Evolutionary conservation across 1,140 invertebrate genomes (phyloP).

Genomic region (Bombus turneri): DNA sequence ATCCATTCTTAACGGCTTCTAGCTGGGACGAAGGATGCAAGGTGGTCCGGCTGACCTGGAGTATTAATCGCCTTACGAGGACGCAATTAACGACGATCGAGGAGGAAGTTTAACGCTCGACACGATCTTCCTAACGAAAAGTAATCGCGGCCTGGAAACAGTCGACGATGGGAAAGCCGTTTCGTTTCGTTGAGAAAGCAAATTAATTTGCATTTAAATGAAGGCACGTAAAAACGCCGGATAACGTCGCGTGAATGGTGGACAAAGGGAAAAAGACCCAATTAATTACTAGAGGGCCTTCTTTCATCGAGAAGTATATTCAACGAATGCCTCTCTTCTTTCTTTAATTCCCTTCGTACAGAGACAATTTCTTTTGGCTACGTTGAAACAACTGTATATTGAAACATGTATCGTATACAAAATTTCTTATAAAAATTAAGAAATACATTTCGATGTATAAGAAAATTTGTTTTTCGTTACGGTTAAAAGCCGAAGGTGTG

Average conservation of each 20-base stretch:
- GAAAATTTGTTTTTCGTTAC: neutral
- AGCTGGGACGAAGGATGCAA: neutral
- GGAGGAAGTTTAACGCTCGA: neutral
- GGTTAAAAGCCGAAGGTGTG: constrained; percentile 10
- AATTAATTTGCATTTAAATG: constrained; percentile 70
- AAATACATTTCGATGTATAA: too few species aligned
- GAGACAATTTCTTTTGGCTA: neutral
- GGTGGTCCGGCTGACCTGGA: neutral
- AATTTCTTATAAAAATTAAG: neutral
- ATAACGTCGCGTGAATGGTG: constrained; percentile 39
- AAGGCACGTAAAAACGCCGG: constrained; percentile 44
- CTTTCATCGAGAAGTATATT: constrained; percentile 42
- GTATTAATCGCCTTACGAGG: constrained; percentile 9
- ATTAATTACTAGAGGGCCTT: constrained; percentile 52
- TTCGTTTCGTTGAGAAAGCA: constrained; percentile 53
- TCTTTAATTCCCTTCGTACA: neutral
- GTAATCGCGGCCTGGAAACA: constrained; percentile 47
- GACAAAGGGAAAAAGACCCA: constrained; percentile 50
- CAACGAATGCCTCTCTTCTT: constrained; percentile 22
- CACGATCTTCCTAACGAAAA: constrained; percentile 41
- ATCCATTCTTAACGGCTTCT: neutral
- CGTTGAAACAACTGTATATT: neutral
- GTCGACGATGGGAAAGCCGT: constrained; percentile 35
- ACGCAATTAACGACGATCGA: constrained; percentile 5
- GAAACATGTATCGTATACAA: neutral